Base-by-base conservation (phyloP, 1,140 invertebrate species). In the Macrocentrus cingulum region DNA sequence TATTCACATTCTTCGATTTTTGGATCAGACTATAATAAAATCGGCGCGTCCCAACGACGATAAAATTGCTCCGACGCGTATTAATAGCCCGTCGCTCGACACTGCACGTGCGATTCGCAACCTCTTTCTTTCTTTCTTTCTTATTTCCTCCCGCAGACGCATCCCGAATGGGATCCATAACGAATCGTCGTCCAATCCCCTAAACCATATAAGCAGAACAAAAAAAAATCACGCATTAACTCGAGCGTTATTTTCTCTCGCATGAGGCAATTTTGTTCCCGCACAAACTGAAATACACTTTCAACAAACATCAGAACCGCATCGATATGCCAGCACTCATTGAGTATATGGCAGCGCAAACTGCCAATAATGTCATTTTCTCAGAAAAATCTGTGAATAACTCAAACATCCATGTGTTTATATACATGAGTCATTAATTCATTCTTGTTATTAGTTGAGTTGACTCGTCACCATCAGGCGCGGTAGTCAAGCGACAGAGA, bases 321-420 rank as follows among this genome's bases (percentile, higher is more conserved):
- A n/a, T n/a, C n/a, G n/a, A n/a, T n/a, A n/a, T n/a, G n/a, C n/a
- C n/a, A n/a, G n/a, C n/a, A n/a, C n/a, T n/a, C n/a, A n/a, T n/a
- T n/a, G n/a, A n/a, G n/a, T n/a, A 65, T 60, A 67, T 64, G 62
- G 61, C 63, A 61, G 64, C 62, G 64, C 65, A 62, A n/a, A n/a
- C n/a, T 56, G 61, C 53, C 63, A 65, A 63, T 70, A 29, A 29
- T 29, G 25, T 60, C 63, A 62, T 66, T 57, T 62, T 54, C 48
- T 52, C 7, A 36, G 48, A 51, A 34, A 51, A 51, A 34, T 51
- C 36, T 32, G 48, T 18, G 25, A 32, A 29, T 29, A 5, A 29
- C 4, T 29, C 9, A 29, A 5, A 29, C 9, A 29, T 29, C 25
- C 9, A 29, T 29, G 25, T 29, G 4, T 29, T 5, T 29, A 29